Conservation (phyloP, 2,113 vertebrate species). For the Osmerus mordax region DNA sequence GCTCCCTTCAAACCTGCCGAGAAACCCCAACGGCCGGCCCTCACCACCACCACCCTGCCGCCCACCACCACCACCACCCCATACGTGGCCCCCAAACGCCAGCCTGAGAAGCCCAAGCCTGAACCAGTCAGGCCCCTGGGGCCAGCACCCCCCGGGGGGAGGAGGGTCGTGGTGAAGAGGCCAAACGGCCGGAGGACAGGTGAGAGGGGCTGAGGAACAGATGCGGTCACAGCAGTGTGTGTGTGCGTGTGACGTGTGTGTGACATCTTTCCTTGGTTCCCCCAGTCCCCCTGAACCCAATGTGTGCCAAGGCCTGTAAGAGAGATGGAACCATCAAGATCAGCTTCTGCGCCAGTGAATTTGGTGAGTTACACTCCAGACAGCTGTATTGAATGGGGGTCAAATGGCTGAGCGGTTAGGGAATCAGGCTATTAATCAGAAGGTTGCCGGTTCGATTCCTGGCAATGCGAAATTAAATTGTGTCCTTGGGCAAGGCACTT, state of each 20-base stretch:
- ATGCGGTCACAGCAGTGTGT: neutral
- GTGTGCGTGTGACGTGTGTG: neutral
- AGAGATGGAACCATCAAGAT: slow-evolving; percentile 75
- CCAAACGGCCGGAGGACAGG: slow-evolving; percentile 48
- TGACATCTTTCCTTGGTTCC: neutral
- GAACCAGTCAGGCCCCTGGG: slow-evolving; percentile 20
- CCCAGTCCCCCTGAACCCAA: slow-evolving; percentile 55
- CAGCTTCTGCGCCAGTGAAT: slow-evolving; percentile 82
- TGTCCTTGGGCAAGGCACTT: too few relatives aligned
- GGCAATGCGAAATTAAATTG: too few relatives aligned
- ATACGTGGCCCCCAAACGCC: slow-evolving; percentile 24
- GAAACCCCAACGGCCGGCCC: slow-evolving; percentile 29
- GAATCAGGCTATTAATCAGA: too few relatives aligned
- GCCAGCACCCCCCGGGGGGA: slow-evolving; percentile 15
- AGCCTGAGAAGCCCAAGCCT: slow-evolving; percentile 10
- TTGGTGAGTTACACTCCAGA: slow-evolving; percentile 69
- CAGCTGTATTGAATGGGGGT: neutral
- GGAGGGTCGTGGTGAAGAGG: slow-evolving; percentile 8
- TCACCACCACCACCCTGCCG: slow-evolving; percentile 11
- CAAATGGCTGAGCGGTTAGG: too few relatives aligned
- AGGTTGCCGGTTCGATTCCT: too few relatives aligned
- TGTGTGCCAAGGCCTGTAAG: slow-evolving; percentile 73
- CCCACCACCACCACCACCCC: slow-evolving; percentile 32
- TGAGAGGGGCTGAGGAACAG: slow-evolving; percentile 26
- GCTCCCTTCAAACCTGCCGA: slow-evolving; percentile 20